phyloP scores from a whole-genome alignment of 2,797 vertebrate genomes.

The Oceanodroma leucorhoa region DNA sequence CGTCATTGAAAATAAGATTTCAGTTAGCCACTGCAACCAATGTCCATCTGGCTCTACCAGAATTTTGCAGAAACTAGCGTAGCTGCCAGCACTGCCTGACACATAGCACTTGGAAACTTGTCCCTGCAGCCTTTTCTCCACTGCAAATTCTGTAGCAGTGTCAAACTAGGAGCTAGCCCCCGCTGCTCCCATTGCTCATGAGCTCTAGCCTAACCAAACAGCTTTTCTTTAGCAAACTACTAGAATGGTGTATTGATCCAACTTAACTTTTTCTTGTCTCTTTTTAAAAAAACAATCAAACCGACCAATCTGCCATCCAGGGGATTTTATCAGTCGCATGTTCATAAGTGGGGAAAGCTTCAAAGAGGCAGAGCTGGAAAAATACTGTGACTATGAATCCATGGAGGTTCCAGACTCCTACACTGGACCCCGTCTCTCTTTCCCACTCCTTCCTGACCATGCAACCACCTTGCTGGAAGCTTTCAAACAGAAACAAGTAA shows the following conservation, averaged over 20 bases:
- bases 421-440: constrained; percentile 83
- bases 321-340: constrained; percentile 87
- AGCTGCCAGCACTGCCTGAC: neutral
- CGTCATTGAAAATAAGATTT: neutral
- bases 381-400: constrained; percentile 80
- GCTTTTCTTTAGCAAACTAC: neutral
- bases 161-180: neutral
- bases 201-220: neutral
- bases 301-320: constrained; percentile 54
- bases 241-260: neutral
- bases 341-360: constrained; percentile 79
- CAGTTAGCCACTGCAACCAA: neutral
- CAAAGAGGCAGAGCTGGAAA: constrained; percentile 80
- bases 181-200: neutral
- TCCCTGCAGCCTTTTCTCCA: neutral
- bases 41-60: neutral
- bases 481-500: constrained; percentile 90
- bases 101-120: accelerated
- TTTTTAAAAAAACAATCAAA: neutral
- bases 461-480: constrained; percentile 88
- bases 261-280: neutral
- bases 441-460: constrained; percentile 85
- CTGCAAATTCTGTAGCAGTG: neutral
- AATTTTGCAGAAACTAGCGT: neutral
- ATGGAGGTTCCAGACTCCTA: constrained; percentile 83